Evolutionary conservation across 2,797 vertebrate genomes (phyloP).

Genomic region (Tenualosa ilisha): DNA sequence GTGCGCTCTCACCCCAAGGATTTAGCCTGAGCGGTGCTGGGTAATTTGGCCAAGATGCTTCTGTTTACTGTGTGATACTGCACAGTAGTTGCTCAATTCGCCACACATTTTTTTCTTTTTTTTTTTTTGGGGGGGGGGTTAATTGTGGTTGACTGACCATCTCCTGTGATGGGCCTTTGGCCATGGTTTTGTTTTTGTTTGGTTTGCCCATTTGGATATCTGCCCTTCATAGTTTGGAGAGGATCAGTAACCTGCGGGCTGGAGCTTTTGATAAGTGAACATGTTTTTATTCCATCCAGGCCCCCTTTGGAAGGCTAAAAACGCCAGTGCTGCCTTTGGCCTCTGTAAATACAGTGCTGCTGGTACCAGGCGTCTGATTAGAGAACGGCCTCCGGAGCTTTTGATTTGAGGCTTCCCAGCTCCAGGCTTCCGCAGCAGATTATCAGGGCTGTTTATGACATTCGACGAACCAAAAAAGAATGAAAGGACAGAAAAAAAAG

Average conservation of each 20-base stretch:
- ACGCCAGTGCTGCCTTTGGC: slow-evolving; percentile 38
- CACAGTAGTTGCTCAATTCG: slow-evolving; percentile 7
- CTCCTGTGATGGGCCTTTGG: neutral
- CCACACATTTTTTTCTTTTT: neutral
- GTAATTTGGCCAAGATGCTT: slow-evolving; percentile 17
- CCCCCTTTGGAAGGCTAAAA: slow-evolving; percentile 44
- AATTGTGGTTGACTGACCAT: neutral
- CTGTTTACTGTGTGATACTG: slow-evolving; percentile 16
- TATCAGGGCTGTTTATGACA: slow-evolving; percentile 34
- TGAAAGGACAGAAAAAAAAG: neutral
- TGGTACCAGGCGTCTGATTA: slow-evolving; percentile 73
- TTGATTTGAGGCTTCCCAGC: slow-evolving; percentile 66
- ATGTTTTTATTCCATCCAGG: slow-evolving; percentile 65
- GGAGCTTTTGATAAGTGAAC: slow-evolving; percentile 48
- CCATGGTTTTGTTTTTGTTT: slow-evolving; percentile 21
- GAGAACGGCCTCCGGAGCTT: slow-evolving; percentile 50
- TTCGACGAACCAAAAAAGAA: neutral
- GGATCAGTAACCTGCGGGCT: slow-evolving; percentile 32
- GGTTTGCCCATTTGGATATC: slow-evolving; percentile 31
- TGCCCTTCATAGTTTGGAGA: slow-evolving; percentile 32
- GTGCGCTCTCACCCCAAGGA: neutral
- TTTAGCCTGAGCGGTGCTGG: neutral
- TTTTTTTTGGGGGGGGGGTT: neutral
- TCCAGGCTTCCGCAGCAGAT: slow-evolving; percentile 49
- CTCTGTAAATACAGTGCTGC: slow-evolving; percentile 69